Evolutionary conservation across 37 sponge, comb jelly and placozoan genomes (phyloP), one percentile per base, ranked within the genome.

Genomic region (Bolinopsis microptera): DNA sequence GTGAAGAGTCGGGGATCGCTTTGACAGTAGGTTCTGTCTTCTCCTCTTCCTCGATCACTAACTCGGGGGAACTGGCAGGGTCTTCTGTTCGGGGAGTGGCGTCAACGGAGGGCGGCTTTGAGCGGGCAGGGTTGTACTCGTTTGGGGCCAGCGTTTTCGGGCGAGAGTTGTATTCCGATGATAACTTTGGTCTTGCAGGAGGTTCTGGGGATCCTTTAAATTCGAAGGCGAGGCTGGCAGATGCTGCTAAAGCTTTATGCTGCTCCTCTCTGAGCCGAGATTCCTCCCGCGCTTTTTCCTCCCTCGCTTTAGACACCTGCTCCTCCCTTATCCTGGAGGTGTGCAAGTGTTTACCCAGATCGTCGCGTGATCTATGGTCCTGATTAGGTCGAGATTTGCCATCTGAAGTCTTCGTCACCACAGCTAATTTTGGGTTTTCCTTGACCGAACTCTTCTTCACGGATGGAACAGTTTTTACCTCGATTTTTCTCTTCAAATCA

Each of bases 1-100:
- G 90, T 40, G 90, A 86, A 3, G 90, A 86, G 61, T 86, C 90
- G 27, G 90, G 90, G 90, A 86, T 86, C n/a, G 90, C 90, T 86
- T 86, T 86, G 36, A 86, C 61, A 8, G 90, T 86, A 0, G n/a
- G 8, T 3, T 41, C 90, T 48, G 24, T 86, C 23, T 31, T 23
- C 61, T 86, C 90, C 30, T 86, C 90, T 30, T 86, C 90, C 90
- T 86, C 90, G 21, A 86, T 86, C 1, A 86, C 90, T 5, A 86
- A 38, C 22, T 86, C 90, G 25, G 90, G 90, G 61, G 90, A 86
- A 30, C 90, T 86, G 90, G 90, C 35, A 2, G 61, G 61, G 23
- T 86, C 90, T 3, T 86, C 80, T 8, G 36, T 30, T 27, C 48
- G 61, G 37, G 83, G 31, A 5, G 74, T 72, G 13, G 35, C 1